Conservation (phyloP, 2,797 vertebrate genomes). For the Vespertilio murinus region DNA sequence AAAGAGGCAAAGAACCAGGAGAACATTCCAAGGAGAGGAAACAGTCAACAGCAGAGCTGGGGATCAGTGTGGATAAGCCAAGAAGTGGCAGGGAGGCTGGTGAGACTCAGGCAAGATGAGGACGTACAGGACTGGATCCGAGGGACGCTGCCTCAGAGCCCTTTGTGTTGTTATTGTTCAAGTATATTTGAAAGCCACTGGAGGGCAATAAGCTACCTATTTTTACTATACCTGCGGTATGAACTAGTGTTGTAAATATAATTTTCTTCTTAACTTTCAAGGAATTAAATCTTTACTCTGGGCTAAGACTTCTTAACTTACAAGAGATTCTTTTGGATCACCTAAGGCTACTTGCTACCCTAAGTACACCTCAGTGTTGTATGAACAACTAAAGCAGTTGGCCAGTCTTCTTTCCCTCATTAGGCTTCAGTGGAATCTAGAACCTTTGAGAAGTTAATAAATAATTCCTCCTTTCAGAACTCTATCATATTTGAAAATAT, state of each 20-base stretch:
- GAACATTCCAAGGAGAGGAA: background rate
- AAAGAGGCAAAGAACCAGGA: background rate
- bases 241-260: background rate
- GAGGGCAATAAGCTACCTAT: background rate
- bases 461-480: background rate
- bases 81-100: background rate
- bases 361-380: background rate
- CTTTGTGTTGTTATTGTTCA: background rate
- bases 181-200: background rate
- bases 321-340: background rate
- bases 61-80: background rate
- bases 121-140: background rate
- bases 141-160: background rate
- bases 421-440: background rate
- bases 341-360: background rate
- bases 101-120: background rate
- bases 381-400: background rate
- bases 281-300: background rate
- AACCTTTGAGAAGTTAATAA: constrained; percentile 14
- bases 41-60: background rate
- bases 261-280: background rate
- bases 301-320: background rate
- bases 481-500: background rate
- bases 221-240: background rate
- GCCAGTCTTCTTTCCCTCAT: background rate